phyloP scores from a whole-genome alignment of 2,797 vertebrate species.

The Acanthiza pusilla region DNA sequence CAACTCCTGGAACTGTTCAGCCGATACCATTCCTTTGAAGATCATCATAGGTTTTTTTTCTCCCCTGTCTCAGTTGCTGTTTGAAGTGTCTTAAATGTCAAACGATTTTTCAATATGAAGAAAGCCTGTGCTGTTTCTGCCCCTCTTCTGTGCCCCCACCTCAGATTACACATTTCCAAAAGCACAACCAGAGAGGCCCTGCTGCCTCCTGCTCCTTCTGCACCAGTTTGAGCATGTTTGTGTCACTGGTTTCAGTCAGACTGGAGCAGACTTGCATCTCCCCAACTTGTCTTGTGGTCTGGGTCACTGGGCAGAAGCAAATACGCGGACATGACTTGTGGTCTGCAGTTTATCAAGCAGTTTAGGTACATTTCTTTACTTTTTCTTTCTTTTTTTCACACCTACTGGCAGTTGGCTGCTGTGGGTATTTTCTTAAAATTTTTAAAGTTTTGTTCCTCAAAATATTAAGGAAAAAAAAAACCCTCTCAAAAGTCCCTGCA shows the following conservation, averaged over 20 bases:
- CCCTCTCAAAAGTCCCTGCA: conserved; percentile 18
- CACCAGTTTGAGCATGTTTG: accelerated
- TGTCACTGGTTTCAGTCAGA: background rate
- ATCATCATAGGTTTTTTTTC: background rate
- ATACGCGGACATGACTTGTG: background rate
- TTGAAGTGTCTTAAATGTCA: conserved; percentile 44
- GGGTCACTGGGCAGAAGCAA: background rate
- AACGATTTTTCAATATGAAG: background rate
- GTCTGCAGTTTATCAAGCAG: background rate
- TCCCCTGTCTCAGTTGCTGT: background rate
- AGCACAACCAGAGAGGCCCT: background rate
- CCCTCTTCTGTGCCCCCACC: background rate
- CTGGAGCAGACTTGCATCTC: background rate
- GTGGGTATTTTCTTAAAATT: conserved; percentile 45
- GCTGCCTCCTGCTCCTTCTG: background rate
- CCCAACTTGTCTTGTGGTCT: background rate
- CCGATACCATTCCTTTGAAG: background rate
- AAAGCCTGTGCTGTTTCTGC: background rate
- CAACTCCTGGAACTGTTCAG: background rate
- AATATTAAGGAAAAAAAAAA: background rate
- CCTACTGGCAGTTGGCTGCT: background rate
- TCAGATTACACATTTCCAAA: background rate
- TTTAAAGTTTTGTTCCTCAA: conserved; percentile 49
- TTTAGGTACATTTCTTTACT: background rate
- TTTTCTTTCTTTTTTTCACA: background rate